phyloP scores from a whole-genome alignment of 2,797 vertebrate genomes.

The Thunnus albacares region DNA sequence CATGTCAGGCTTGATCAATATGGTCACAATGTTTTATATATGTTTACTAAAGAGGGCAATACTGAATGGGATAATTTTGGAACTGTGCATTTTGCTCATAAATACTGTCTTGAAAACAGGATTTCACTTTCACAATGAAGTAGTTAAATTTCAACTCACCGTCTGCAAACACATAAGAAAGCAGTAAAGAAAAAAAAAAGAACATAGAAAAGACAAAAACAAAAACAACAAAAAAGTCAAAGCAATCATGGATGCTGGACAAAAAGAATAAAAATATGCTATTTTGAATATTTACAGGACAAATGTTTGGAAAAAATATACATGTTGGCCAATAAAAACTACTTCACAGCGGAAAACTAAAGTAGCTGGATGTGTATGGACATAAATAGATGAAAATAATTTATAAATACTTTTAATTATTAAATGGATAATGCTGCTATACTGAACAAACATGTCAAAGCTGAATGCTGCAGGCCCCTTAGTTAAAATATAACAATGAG shows the following conservation, averaged over 20 bases:
- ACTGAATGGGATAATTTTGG: not conserved
- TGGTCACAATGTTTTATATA: slow-evolving; percentile 5
- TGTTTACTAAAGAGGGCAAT: not conserved
- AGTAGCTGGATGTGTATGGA: slow-evolving; percentile 72
- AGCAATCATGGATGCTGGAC: slow-evolving; percentile 88
- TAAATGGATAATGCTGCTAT: slow-evolving; percentile 53
- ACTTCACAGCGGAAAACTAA: slow-evolving; percentile 68
- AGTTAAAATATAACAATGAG: slow-evolving; percentile 33
- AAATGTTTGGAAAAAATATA: slow-evolving; percentile 65
- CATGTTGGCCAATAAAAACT: slow-evolving; percentile 66
- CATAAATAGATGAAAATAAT: slow-evolving; percentile 59
- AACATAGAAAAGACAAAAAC: slow-evolving; percentile 85
- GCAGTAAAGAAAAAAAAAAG: slow-evolving; percentile 90
- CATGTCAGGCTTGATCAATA: slow-evolving; percentile 2
- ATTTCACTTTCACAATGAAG: slow-evolving; percentile 86
- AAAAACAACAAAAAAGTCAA: slow-evolving; percentile 87
- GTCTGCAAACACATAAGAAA: slow-evolving; percentile 99
- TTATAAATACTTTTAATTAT: slow-evolving; percentile 39
- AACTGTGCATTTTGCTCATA: slow-evolving; percentile 34
- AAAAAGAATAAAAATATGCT: slow-evolving; percentile 79
- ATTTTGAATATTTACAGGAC: slow-evolving; percentile 68
- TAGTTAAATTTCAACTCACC: slow-evolving; percentile 95
- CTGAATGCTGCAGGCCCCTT: slow-evolving; percentile 27
- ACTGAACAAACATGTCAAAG: slow-evolving; percentile 48
- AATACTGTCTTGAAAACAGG: slow-evolving; percentile 83